Conservation (phyloP, 37 sponge, comb jelly and placozoan genomes). For the Cliona cf. orientalis region DNA sequence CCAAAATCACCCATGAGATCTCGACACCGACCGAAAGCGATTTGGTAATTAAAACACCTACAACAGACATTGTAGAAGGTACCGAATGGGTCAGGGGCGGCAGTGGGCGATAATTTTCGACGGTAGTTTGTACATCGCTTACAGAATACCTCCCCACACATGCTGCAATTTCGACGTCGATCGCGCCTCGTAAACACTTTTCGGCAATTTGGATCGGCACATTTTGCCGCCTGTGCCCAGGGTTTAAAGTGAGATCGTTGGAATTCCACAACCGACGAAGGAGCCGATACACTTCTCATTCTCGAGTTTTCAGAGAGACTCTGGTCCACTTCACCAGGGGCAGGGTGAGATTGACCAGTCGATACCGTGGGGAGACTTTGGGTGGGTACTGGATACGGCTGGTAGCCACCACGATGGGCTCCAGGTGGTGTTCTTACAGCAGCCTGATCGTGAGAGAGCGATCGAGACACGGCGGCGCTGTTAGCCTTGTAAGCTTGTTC, state of each 20-base stretch:
- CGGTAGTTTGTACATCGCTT: conserved; percentile 25
- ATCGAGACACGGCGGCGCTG: no score
- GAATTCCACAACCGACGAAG: conserved; percentile 5
- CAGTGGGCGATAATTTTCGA: conserved; percentile 45
- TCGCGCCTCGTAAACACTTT: conserved; percentile 10
- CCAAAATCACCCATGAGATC: conserved; percentile 29
- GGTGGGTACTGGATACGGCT: no score
- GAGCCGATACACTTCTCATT: not conserved
- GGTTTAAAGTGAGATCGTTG: conserved; percentile 39
- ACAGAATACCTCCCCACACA: conserved; percentile 68
- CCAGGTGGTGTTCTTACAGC: no score
- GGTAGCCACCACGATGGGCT: no score
- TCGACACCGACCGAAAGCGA: not conserved
- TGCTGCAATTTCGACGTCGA: conserved; percentile 43
- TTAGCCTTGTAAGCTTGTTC: conserved; percentile 10
- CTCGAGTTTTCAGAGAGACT: no score
- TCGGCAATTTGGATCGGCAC: conserved; percentile 34
- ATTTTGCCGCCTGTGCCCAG: conserved; percentile 15
- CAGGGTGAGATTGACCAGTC: no score
- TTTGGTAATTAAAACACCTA: conserved; percentile 23
- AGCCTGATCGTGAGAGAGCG: no score
- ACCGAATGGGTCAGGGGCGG: conserved; percentile 52
- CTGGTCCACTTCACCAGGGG: no score
- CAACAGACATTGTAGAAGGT: conserved; percentile 38
- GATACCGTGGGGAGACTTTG: no score